Evolutionary conservation across 2,113 vertebrate species (phyloP), one percentile per base, ranked within the genome.

Genomic region (Pyxicephalus adspersus): DNA sequence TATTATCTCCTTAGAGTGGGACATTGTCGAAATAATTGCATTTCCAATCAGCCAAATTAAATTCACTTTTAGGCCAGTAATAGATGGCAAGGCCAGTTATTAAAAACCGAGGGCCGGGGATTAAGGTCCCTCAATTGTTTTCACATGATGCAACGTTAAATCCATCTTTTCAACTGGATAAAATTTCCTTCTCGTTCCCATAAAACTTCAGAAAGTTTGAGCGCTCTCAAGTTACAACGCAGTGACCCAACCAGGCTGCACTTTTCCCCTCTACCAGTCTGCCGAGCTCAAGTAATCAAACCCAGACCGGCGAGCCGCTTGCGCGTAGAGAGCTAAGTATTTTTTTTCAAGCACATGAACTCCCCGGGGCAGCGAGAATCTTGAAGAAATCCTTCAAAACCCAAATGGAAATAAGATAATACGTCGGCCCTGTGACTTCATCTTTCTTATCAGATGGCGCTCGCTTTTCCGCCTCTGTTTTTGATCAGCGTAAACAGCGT

Each of bases 191-290:
- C 28, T 83, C 83, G 84, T 90, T 91, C 87, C 88, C 88, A 87
- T 90, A 85, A 73, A 89, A 88, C 86, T 87, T 87, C 85, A 86
- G 88, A 89, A 87, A 78, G 84, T 85, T 34, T 81, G 77, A 68
- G 84, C 84, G 88, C 80, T 88, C 91, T 92, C 88, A 89, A 87
- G 85, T 91, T 91, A 91, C 91, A 91, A n/a, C 84, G 86, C 84
- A 77, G 80, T 86, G 88, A 90, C 88, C 88, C 86, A 81, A 83
- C 84, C 85, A 86, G 83, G 85, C 87, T 90, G 87, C 89, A 86
- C 89, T 91, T 86, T 89, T 84, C 85, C 88, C 89, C 88, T 89
- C 89, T 84, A 79, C 88, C 89, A 84, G 89, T 90, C 89, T 89
- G 85, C 86, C 89, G 89, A 88, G 77, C 71, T 15, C 0, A 75